Conservation (phyloP, 92 coral and sea anemone genomes). For the Zoanthus sansibaricus region DNA sequence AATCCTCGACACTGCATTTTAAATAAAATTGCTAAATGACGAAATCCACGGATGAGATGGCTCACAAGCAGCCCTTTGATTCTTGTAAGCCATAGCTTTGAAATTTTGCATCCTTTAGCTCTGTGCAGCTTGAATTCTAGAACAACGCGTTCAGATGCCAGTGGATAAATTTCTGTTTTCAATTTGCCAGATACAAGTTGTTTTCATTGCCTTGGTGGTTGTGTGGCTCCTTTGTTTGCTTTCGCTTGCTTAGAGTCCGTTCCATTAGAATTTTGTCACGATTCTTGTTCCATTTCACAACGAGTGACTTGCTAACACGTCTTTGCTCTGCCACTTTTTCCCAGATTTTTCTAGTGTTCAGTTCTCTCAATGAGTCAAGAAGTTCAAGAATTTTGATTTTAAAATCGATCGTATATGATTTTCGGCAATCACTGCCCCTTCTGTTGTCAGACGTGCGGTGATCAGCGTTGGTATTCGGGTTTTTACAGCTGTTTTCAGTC, state of each 20-base stretch:
- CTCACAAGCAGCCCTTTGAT: neutral
- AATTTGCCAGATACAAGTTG: slow-evolving; percentile 39
- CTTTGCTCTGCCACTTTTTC: slow-evolving; percentile 64
- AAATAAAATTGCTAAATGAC: no score
- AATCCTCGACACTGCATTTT: no score
- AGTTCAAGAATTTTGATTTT: slow-evolving; percentile 71
- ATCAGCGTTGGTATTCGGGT: slow-evolving; percentile 14
- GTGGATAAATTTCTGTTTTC: slow-evolving; percentile 15
- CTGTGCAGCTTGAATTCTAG: slow-evolving; percentile 49
- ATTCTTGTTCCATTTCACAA: slow-evolving; percentile 74
- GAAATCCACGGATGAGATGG: no score
- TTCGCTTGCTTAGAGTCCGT: slow-evolving; percentile 62
- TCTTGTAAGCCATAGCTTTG: slow-evolving; percentile 52
- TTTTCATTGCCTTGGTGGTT: slow-evolving; percentile 62
- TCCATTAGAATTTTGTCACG: slow-evolving; percentile 45
- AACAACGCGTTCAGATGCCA: slow-evolving; percentile 43
- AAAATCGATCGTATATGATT: slow-evolving; percentile 74
- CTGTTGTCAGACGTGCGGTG: slow-evolving; percentile 47
- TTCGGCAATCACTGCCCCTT: slow-evolving; percentile 57
- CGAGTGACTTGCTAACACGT: slow-evolving; percentile 70
- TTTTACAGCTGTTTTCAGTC: slow-evolving; percentile 22
- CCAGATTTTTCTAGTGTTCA: slow-evolving; percentile 57
- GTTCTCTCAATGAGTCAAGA: slow-evolving; percentile 53
- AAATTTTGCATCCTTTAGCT: slow-evolving; percentile 52
- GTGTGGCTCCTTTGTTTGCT: slow-evolving; percentile 59